Evolutionary conservation across 2,113 vertebrate species (phyloP), one percentile per base, ranked within the genome.

Genomic region (Ophthalmolycus amberensis): DNA sequence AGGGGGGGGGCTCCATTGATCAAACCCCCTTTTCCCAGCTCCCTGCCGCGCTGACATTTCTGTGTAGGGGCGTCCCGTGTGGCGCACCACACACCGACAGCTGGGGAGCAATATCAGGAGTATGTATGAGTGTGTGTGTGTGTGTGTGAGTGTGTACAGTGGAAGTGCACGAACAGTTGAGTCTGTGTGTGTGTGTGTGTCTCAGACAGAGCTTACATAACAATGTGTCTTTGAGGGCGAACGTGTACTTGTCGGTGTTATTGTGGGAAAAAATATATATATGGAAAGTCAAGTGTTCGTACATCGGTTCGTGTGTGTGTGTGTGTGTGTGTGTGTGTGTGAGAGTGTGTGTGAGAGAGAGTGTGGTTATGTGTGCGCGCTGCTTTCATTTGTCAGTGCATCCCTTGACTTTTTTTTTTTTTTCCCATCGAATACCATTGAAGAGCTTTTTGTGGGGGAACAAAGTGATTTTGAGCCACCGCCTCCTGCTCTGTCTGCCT

Each of bases 11-110:
- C 90, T 88, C 75, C 85, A 94, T 93, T 94, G 94, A 95, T 95
- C 92, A 94, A 91, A 90, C 84, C 90, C 88, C 78, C 71, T 88
- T 90, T 88, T 59, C 81, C 83, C 84, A 83, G 84, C 89, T 75
- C 82, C 93, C 91, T 22, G 87, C 87, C 46, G 91, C n/a, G 92
- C 83, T 93, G 93, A 94, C 93, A 93, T 94, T 91, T 93, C 90
- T 80, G 70, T 81, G 75, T 54, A 77, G 86, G 86, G 90, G 89
- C 87, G 46, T 92, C 93, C 93, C 72, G 90, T 90, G 70, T 84
- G 77, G 90, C 40, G 22, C 85, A 44, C 84, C 71, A 9, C 83
- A 83, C 89, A 89, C 81, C 79, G 85, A 74, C 90, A 93, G 90
- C 91, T 92, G 89, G 90, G 82, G 63, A 84, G 82, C 68, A 74